Base-by-base conservation (phyloP, 2,797 vertebrate genomes). In the Pyrocephalus nanus region DNA sequence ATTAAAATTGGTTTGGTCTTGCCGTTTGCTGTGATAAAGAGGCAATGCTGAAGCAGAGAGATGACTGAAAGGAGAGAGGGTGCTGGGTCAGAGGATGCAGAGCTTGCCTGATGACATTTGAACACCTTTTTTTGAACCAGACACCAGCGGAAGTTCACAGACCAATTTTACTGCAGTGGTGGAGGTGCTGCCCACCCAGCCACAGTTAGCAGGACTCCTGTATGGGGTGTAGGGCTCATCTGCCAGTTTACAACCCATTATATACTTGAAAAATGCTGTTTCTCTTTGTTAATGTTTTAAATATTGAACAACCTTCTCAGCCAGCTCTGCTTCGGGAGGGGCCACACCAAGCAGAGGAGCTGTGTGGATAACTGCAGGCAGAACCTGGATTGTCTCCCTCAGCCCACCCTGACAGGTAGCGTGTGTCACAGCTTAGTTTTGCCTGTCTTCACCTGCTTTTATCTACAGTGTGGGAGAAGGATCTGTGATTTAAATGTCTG, bases 401-500 rank as follows among this genome's bases (percentile, higher is more conserved):
- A 88, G 88, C 70, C 43, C 73, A 70, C 51, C 62, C 76, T 88
- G 70, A 21, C 64, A 62, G 38, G 27, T 36, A 30, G 27, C 29
- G 4, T 32, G 34, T 90, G 32, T 84, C 76, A 86, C 70, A 58
- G 62, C 36, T 86, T 72, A 69, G 79, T 66, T 90, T 92, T 60
- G 12, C 64, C 38, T 86, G 42, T 84, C 48, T 88, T 91, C 90
- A 73, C 45, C 50, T 84, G 64, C 62, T 81, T 94, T 86, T 66
- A 79, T 76, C 66, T 82, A 21, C 1, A 3, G 2, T 10, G 30
- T 50, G 57, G 60, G 70, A 88, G 29, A 43, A 74, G 18, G 40
- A 81, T 92, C 67, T 95, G 82, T 75, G 82, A 93, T 95, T 86
- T 94, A 81, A 94, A 90, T 78, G 82, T 42, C 94, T 92, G 83